Base-by-base conservation (phyloP, 2,888 invertebrate species). In the Chalcosyrphus nemorum region DNA sequence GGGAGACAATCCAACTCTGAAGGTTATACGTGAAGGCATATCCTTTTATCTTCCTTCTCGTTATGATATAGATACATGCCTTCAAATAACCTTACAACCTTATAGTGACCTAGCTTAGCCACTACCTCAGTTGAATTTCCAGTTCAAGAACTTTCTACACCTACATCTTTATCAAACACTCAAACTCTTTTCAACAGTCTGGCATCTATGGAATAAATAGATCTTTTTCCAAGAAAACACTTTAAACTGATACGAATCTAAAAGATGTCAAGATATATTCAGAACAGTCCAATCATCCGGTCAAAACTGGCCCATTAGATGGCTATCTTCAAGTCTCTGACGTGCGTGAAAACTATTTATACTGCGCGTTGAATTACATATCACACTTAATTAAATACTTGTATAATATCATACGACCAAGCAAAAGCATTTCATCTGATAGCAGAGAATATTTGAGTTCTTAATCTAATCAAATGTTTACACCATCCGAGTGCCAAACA, bases 391-490 rank as follows among this genome's bases (percentile, higher is more conserved):
- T 29, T 17, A 29, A 54, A 17, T 4, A 47, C 9, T 54, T 17
- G 15, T 29, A 43, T 15, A 32, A 35, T 13, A 21, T 35, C n/a
- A 11, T 35, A 50, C 35, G 45, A 61, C 17, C n/a, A 15, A 11
- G 6, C n/a, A n/a, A 35, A 47, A 24, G 13, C 15, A 50, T 47
- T 21, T 15, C 21, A 35, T 65, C 47, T 65, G 63, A 65, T 65
- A 65, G 35, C 50, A 19, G 9, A 11, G 13, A 35, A 15, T 24
- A 35, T 35, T 65, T 24, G 63, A 47, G 21, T 7, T 50, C 1
- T 24, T 50, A 65, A 50, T 65, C 63, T 65, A 21, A 47, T 63
- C 63, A 65, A 50, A 24, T 47, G 32, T 47, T 21, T 63, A 15
- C 63, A 19, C 19, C 13, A 32, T 13, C n/a, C n/a, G 11, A 29